Base-by-base conservation (phyloP, 53 echinoderm and acorn worm species). In the Pentamera pediparva region DNA sequence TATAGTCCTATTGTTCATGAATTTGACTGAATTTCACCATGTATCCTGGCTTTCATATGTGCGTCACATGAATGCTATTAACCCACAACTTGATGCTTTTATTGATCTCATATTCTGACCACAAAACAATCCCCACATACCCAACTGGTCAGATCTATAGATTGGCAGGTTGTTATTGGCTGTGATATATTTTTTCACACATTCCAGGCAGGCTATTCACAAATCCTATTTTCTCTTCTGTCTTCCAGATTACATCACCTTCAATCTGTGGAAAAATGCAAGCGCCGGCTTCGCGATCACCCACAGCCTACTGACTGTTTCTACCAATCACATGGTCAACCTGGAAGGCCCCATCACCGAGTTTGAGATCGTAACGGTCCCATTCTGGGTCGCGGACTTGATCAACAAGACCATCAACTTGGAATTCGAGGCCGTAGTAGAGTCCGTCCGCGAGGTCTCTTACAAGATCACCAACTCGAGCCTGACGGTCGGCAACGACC, bases 281-380 rank as follows among this genome's bases (percentile, higher is more conserved):
- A 53, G 52, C 26, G 34, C 54, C 35, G 73, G 73, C 32, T 51
- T 35, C 52, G 52, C 51, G 52, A 9, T 72, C 1, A 72, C 73
- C 52, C 73, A 72, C 36, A 51, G 37, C 32, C 22, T 53, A 0
- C 8, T 72, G 7, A 72, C 51, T 52, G 32, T 72, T 3, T 72
- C 73, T 12, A 54, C 73, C 34, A 54, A 72, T 37, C 35, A 72
- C 36, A 29, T 72, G 22, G 33, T 96, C 1, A 70, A 60, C 32
- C 56, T 86, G 37, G 80, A 72, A 37, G 96, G 96, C 18, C 91
- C 96, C 31, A 76, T 91, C 83, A 82, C 72, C 28, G 56, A 74
- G 41, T 75, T 96, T 74, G 37, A 61, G 5, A 32, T 76, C 2
- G 17, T 7, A 13, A 31, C 70, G 25, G 61, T 96, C 34, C 88